Conservation (phyloP, 2,888 invertebrate species). For the Temnothorax ravouxi region DNA sequence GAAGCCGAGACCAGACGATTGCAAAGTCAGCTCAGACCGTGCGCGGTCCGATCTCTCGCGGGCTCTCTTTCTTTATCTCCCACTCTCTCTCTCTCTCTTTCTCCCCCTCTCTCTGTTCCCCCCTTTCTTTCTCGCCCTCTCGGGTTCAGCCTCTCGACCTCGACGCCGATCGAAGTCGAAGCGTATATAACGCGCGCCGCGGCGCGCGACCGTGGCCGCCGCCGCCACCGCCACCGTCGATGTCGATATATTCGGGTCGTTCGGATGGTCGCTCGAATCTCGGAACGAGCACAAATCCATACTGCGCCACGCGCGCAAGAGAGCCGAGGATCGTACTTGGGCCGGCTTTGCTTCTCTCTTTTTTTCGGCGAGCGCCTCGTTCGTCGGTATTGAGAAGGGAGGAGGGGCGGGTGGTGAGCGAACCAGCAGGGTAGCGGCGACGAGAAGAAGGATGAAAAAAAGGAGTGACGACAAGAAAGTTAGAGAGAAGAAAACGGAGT, state of each 20-base stretch:
- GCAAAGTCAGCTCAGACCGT: constrained; percentile 56
- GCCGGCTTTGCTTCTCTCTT: constrained; percentile 53
- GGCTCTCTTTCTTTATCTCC: background rate
- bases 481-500: constrained; percentile 38
- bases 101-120: constrained; percentile 2
- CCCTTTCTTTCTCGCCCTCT: constrained; percentile 62
- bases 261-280: constrained; percentile 56
- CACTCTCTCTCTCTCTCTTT: background rate
- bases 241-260: constrained; percentile 66
- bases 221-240: constrained; percentile 26
- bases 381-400: background rate
- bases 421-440: background rate
- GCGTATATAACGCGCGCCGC: constrained; percentile 55
- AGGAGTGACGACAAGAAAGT: constrained; percentile 18
- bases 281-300: constrained; percentile 60
- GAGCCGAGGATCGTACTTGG: constrained; percentile 56
- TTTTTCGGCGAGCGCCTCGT: constrained; percentile 28
- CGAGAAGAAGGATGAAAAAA: constrained; percentile 32
- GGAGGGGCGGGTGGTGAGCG: background rate
- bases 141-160: constrained; percentile 70
- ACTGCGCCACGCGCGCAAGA: constrained; percentile 48
- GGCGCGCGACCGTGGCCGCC: constrained; percentile 33
- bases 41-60: constrained; percentile 57
- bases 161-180: constrained; percentile 65
- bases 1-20: constrained; percentile 33